These are phyloP conservation scores for Musca domestica DNA, from an alignment of 1,140 invertebrate genomes.

Conservation along the genomic window DNA sequence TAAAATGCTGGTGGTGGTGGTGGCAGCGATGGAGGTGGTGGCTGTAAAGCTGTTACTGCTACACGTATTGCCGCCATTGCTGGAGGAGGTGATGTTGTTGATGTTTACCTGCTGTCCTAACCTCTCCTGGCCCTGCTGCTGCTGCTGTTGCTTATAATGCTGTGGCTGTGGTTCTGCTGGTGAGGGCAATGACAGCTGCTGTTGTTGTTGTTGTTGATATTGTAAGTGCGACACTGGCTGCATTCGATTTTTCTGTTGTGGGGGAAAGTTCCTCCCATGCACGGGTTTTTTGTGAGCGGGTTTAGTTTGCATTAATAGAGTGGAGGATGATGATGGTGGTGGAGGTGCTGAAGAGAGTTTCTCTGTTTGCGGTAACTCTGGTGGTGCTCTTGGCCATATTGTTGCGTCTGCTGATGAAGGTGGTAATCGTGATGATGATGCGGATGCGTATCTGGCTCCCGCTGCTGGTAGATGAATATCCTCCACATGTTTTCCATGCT, in stretches of 20 bases:
- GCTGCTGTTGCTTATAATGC: slow-evolving; percentile 13
- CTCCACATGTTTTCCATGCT: neutral
- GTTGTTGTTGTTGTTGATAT: slow-evolving; percentile 21
- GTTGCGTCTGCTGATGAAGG: slow-evolving; percentile 20
- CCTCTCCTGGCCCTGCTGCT: neutral
- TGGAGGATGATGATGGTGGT: neutral
- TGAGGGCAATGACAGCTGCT: slow-evolving; percentile 15
- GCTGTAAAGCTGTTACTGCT: slow-evolving; percentile 1
- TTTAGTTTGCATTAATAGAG: neutral
- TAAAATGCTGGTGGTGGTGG: slow-evolving; percentile 3
- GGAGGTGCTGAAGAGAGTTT: neutral
- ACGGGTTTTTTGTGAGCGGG: neutral
- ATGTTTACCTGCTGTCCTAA: slow-evolving; percentile 4
- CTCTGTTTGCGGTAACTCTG: slow-evolving; percentile 7
- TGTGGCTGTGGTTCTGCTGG: slow-evolving; percentile 19
- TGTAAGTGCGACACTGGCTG: too few species aligned
- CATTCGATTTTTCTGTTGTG: neutral
- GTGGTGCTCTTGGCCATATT: slow-evolving; percentile 3
- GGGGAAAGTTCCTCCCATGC: neutral
- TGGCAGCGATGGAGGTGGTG: neutral
- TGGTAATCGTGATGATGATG: too few species aligned
- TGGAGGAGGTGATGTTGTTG: slow-evolving; percentile 19
- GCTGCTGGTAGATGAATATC: too few species aligned
- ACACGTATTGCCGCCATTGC: neutral
- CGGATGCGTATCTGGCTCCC: too few species aligned